Percentiles rank a stretch among this genome's conserved stretches.
phyloP scores from a whole-genome alignment of 1,140 invertebrate species.

The Hormaphis cornu region DNA sequence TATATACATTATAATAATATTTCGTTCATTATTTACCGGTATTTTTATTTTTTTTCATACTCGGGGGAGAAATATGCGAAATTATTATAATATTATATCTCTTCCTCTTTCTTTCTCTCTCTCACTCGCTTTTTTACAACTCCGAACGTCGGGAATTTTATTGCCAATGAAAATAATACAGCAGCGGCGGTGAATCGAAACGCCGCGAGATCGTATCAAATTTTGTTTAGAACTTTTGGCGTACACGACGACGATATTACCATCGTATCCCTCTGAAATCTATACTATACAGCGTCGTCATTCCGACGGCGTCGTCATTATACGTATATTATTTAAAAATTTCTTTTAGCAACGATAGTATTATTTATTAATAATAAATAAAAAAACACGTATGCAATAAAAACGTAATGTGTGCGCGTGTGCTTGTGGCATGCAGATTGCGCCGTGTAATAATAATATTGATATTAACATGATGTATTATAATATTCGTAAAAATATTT shows the following conservation, averaged over 20 bases:
- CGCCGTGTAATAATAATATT: too few species aligned
- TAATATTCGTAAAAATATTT: slow-evolving; percentile 16
- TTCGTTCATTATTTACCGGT: slow-evolving; percentile 28
- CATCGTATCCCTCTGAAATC: not conserved
- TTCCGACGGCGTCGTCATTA: slow-evolving; percentile 6
- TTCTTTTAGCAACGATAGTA: not conserved
- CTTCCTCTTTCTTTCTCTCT: not conserved
- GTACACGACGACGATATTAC: too few species aligned
- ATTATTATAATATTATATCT: slow-evolving; percentile 24
- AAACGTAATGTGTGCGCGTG: not conserved
- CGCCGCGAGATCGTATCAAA: slow-evolving; percentile 30
- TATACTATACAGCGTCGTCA: too few species aligned
- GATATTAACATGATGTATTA: too few species aligned
- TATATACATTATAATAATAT: too few species aligned
- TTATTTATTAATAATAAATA: not conserved
- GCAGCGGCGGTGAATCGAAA: slow-evolving; percentile 4
- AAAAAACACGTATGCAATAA: slow-evolving; percentile 27
- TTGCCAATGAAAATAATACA: slow-evolving; percentile 27
- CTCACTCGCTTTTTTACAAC: not conserved
- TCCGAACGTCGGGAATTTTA: slow-evolving; percentile 13
- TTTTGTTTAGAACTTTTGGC: slow-evolving; percentile 25
- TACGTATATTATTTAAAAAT: slow-evolving; percentile 30
- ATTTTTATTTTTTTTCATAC: not conserved
- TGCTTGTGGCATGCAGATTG: not conserved
- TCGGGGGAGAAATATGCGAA: slow-evolving; percentile 9